Conservation (phyloP, 2,888 invertebrate species). For the Bruchidius siliquastri region DNA sequence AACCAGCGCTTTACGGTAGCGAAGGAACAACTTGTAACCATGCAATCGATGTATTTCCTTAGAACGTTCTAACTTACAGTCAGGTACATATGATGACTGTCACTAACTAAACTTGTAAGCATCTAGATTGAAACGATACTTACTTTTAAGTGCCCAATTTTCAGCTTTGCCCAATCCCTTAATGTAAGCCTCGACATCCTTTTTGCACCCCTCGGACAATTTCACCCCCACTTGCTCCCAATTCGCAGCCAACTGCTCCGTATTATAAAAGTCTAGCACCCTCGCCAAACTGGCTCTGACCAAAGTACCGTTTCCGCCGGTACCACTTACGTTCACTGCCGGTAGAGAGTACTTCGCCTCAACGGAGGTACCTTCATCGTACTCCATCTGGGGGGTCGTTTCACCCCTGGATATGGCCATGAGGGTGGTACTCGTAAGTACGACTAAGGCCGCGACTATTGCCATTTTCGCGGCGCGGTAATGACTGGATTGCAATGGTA, state of each 20-base stretch:
- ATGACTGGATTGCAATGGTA: neutral
- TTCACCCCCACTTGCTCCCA: constrained; percentile 52
- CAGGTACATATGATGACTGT: too few species aligned
- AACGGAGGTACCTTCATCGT: constrained; percentile 29
- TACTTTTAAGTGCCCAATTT: constrained; percentile 69
- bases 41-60: too few species aligned
- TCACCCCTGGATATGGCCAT: neutral
- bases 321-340: constrained; percentile 30
- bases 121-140: too few species aligned
- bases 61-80: too few species aligned
- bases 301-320: constrained; percentile 16
- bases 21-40: too few species aligned
- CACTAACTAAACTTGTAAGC: too few species aligned
- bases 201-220: constrained; percentile 52
- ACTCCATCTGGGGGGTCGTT: constrained; percentile 27
- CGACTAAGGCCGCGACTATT: neutral
- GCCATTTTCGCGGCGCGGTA: neutral
- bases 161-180: constrained; percentile 54
- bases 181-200: constrained; percentile 58
- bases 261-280: constrained; percentile 55
- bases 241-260: constrained; percentile 53
- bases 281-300: constrained; percentile 46
- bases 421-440: neutral
- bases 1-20: too few species aligned
- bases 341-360: constrained; percentile 32